Percentiles rank a stretch among this genome's conserved stretches.
phyloP scores from a whole-genome alignment of 1,140 invertebrate species.

The Drosophila truncata region DNA sequence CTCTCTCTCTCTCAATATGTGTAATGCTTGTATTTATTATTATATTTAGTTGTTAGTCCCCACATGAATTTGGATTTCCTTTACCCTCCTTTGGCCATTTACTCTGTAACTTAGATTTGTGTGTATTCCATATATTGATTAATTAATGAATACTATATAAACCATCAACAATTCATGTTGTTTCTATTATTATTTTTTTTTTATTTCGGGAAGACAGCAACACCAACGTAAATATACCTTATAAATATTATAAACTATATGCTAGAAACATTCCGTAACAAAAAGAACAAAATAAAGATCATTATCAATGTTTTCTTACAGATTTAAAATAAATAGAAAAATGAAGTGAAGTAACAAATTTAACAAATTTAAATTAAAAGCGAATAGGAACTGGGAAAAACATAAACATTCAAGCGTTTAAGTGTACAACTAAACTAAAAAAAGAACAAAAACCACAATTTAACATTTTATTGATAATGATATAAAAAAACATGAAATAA shows the following conservation, averaged over 20 bases:
- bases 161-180: constrained; percentile 26
- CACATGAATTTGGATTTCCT: constrained; percentile 18
- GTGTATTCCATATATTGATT: constrained; percentile 66
- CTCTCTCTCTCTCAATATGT: constrained; percentile 25
- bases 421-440: constrained; percentile 51
- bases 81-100: constrained; percentile 60
- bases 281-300: constrained; percentile 37
- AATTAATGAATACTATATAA: constrained; percentile 30
- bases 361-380: constrained; percentile 27
- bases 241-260: constrained; percentile 7
- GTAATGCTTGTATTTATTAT: constrained; percentile 60
- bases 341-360: constrained; percentile 26
- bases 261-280: constrained; percentile 44
- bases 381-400: constrained; percentile 36
- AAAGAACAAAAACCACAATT: constrained; percentile 29
- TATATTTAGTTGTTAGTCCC: constrained; percentile 43
- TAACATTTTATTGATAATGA: constrained; percentile 73
- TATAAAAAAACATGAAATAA: constrained; percentile 32
- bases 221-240: constrained; percentile 18
- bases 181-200: background rate
- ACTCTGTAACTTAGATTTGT: constrained; percentile 58
- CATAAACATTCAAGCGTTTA: constrained; percentile 16
- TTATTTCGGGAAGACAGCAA: constrained; percentile 8
- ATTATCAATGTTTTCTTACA: constrained; percentile 65
- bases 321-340: constrained; percentile 55